These are phyloP conservation scores for Cotesia congregata DNA, from an alignment of 2,888 invertebrate genomes.

Conservation along the genomic window DNA sequence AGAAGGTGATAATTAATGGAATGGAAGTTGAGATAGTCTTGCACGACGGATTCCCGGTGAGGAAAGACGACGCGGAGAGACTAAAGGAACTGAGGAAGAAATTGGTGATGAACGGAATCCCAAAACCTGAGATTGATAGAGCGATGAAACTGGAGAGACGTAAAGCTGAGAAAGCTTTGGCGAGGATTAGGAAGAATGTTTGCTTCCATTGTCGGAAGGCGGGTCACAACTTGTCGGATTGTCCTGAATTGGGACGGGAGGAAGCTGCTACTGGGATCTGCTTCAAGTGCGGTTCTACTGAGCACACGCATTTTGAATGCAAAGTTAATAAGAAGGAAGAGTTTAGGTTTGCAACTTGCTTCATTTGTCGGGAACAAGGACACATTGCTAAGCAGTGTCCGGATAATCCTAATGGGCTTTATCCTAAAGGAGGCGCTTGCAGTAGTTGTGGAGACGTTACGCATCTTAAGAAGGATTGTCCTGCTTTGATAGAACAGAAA, in stretches of 20 bases:
- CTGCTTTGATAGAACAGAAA: conserved; percentile 71
- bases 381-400: conserved; percentile 91
- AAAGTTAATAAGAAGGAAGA: conserved; percentile 78
- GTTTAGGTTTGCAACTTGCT: conserved; percentile 88
- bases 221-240: conserved; percentile 86
- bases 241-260: conserved; percentile 78
- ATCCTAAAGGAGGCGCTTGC: conserved; percentile 88
- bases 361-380: conserved; percentile 89
- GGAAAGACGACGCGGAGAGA: conserved; percentile 79
- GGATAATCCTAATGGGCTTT: conserved; percentile 88
- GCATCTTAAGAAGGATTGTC: conserved; percentile 87
- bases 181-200: conserved; percentile 78
- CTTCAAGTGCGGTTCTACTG: conserved; percentile 92
- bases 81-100: conserved; percentile 75
- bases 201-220: conserved; percentile 86
- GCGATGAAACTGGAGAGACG: conserved; percentile 80
- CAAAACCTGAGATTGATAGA: conserved; percentile 77
- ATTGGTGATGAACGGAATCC: conserved; percentile 78
- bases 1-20: conserved; percentile 77
- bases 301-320: conserved; percentile 84
- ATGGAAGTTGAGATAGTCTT: conserved; percentile 75
- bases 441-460: conserved; percentile 88
- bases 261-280: conserved; percentile 80
- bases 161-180: conserved; percentile 80
- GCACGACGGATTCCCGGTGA: conserved; percentile 81